phyloP scores from a whole-genome alignment of 2,888 invertebrate genomes.

The Dolichopus griseipennis region DNA sequence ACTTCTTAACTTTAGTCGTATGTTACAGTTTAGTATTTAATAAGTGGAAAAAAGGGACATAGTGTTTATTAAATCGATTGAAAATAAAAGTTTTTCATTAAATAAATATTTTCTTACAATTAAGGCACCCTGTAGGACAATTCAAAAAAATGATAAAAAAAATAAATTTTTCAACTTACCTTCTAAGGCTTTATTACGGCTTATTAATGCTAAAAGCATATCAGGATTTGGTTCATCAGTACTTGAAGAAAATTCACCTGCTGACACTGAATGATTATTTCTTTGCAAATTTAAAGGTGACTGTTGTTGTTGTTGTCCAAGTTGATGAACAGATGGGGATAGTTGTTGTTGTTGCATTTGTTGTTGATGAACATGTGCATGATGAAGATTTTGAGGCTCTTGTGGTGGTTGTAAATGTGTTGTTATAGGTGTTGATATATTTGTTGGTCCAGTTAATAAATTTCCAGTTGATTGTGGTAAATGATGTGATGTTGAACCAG shows the following conservation, averaged over 20 bases:
- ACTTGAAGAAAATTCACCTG: background rate
- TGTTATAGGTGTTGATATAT: slow-evolving; percentile 11
- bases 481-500: background rate
- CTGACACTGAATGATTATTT: background rate
- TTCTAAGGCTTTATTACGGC: slow-evolving; percentile 81
- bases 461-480: slow-evolving; percentile 15
- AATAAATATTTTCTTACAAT: no score
- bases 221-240: slow-evolving; percentile 65
- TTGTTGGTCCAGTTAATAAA: background rate
- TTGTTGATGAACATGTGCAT: slow-evolving; percentile 19
- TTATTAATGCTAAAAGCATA: slow-evolving; percentile 71
- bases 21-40: background rate
- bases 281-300: slow-evolving; percentile 21
- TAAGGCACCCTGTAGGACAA: no score
- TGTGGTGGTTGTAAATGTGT: slow-evolving; percentile 20
- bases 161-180: slow-evolving; percentile 49
- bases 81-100: no score
- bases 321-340: slow-evolving; percentile 14
- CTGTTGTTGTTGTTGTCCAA: background rate
- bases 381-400: slow-evolving; percentile 22
- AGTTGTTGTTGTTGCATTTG: slow-evolving; percentile 22
- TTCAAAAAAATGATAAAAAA: background rate
- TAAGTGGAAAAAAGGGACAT: background rate
- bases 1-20: background rate
- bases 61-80: no score